Conservation (phyloP, 2,888 invertebrate genomes). For the Elysia crispata region DNA sequence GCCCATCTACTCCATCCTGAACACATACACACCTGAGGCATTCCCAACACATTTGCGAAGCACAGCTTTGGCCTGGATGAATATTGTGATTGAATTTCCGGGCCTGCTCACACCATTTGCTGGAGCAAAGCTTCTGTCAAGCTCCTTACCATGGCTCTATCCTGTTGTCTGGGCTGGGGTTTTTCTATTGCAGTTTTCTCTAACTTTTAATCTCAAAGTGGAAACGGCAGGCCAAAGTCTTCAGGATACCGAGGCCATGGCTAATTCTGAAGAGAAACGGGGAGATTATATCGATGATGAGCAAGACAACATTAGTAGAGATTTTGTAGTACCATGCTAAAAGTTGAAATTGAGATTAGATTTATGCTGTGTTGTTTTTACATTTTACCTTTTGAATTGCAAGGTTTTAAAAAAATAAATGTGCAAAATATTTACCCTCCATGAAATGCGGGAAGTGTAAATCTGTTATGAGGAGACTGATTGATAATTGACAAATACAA, state of each 20-base stretch:
- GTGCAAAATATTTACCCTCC: no score
- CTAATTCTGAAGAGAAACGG: no score
- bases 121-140: conserved; percentile 64
- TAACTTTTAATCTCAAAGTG: conserved; percentile 59
- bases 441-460: no score
- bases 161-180: conserved; percentile 65
- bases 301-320: no score
- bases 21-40: conserved; percentile 69
- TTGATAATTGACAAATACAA: no score
- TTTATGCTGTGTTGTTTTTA: no score
- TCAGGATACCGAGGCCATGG: conserved; percentile 47
- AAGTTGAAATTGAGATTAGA: no score
- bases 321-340: no score
- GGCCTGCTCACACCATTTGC: conserved; percentile 67
- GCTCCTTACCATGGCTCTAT: conserved; percentile 65
- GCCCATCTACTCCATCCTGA: conserved; percentile 69
- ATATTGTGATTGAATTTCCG: conserved; percentile 65
- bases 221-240: conserved; percentile 65
- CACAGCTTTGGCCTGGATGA: conserved; percentile 68
- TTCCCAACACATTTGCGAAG: conserved; percentile 67
- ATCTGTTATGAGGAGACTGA: no score
- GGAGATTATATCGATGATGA: no score
- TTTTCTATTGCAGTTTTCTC: conserved; percentile 62
- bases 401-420: no score
- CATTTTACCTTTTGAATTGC: no score